phyloP scores from a whole-genome alignment of 2,888 invertebrate species.

The Agelastica alni region DNA sequence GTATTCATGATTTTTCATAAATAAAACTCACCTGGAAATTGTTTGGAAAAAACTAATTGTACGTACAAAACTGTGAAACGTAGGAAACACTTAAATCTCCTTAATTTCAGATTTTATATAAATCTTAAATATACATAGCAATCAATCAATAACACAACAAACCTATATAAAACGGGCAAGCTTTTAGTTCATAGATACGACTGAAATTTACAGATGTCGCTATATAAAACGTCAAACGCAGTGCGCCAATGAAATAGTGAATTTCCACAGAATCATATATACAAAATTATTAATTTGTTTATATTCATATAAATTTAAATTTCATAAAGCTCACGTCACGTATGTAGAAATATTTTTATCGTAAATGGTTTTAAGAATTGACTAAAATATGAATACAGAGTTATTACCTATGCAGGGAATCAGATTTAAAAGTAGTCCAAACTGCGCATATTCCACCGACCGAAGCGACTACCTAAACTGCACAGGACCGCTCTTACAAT shows the following conservation, averaged over 20 bases:
- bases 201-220: slow-evolving; percentile 20
- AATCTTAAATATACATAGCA: slow-evolving; percentile 17
- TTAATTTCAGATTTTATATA: slow-evolving; percentile 11
- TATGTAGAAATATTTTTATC: too few relatives aligned
- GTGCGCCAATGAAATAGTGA: too few relatives aligned
- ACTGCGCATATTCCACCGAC: too few relatives aligned
- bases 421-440: too few relatives aligned
- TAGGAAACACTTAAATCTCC: slow-evolving; percentile 1
- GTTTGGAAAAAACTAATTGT: neutral
- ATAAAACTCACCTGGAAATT: slow-evolving; percentile 30
- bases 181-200: slow-evolving; percentile 2
- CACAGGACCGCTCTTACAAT: too few relatives aligned
- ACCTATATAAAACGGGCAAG: slow-evolving; percentile 18
- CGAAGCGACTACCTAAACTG: too few relatives aligned
- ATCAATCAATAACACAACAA: slow-evolving; percentile 33
- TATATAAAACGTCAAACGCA: slow-evolving; percentile 5
- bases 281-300: too few relatives aligned
- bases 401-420: too few relatives aligned
- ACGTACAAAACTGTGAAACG: neutral
- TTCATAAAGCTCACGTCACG: too few relatives aligned
- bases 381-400: neutral
- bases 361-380: neutral
- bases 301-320: too few relatives aligned
- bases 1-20: slow-evolving; percentile 12
- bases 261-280: too few relatives aligned